These are phyloP conservation scores for Microdon myrmicae DNA, from an alignment of 2,888 invertebrate species.

Conservation along the genomic window DNA sequence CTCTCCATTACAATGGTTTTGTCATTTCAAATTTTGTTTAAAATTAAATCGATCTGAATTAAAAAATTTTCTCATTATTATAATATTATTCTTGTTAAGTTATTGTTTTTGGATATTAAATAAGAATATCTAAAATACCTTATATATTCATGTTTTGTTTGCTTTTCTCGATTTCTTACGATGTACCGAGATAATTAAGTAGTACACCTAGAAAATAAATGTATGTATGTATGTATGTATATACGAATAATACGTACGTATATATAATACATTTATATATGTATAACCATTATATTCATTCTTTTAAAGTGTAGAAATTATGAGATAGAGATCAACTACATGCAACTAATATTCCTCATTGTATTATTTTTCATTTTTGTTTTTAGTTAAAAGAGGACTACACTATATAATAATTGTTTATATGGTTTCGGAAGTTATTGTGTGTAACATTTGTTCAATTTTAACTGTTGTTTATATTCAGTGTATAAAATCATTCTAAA, in stretches of 20 bases:
- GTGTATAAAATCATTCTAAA: slow-evolving; percentile 7
- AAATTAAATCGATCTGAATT: slow-evolving; percentile 53
- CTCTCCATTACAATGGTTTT: slow-evolving; percentile 58
- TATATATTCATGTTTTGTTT: slow-evolving; percentile 54
- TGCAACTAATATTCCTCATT: slow-evolving; percentile 43
- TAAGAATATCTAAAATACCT: slow-evolving; percentile 79
- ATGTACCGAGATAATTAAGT: slow-evolving; percentile 48
- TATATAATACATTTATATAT: slow-evolving; percentile 1
- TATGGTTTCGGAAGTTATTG: too few relatives aligned
- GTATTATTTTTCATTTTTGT: slow-evolving; percentile 28
- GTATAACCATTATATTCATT: slow-evolving; percentile 41
- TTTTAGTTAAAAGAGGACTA: slow-evolving; percentile 20
- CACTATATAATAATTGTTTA: slow-evolving; percentile 1
- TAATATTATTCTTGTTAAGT: slow-evolving; percentile 50
- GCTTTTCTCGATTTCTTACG: slow-evolving; percentile 29
- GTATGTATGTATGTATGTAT: slow-evolving; percentile 42
- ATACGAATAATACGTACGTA: slow-evolving; percentile 22
- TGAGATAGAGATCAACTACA: slow-evolving; percentile 51
- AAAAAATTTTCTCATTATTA: slow-evolving; percentile 52
- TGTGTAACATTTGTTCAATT: slow-evolving; percentile 26
- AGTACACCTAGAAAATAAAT: slow-evolving; percentile 50
- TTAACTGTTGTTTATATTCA: slow-evolving; percentile 1
- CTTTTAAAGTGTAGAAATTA: slow-evolving; percentile 35
- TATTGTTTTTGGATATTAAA: slow-evolving; percentile 70
- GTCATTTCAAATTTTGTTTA: slow-evolving; percentile 55